Base-by-base conservation (phyloP, 2,797 vertebrate genomes). In the Parauchenoglanis punctatus region DNA sequence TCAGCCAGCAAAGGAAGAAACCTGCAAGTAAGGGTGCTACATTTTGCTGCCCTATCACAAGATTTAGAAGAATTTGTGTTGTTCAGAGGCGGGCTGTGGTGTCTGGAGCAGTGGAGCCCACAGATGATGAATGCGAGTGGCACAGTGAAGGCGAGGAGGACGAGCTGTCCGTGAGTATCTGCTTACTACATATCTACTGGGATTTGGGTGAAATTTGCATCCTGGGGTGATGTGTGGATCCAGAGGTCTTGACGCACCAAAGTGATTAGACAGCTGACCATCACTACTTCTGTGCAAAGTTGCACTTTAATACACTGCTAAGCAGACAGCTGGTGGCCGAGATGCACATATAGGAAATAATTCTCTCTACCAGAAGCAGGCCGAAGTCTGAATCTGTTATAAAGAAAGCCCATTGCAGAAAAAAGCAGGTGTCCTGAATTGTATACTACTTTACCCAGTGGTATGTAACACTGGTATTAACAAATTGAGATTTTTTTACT, bases 101-200 rank as follows among this genome's bases (percentile, higher is more conserved):
- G 91, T 96, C 94, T 12, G 98, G 97, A 2, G 93, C 95, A 2
- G 95, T 96, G 68, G 98, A 99, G 90, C 98, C 98, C 44, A 98
- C 98, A 91, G 98, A 99, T 12, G 97, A 96, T 10, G 98, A 99
- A 75, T 97, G 98, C 1, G 98, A 98, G 54, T 99, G 98, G 98
- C 97, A 97, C 86, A 98, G 97, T 89, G 98, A 99, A 87, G 93
- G 94, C 7, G 99, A 99, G 44, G 98, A 99, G 59, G 98, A 98
- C 23, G 97, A 97, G 61, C 88, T 99, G 85, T 96, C 97, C 83
- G 99, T 99, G 93, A 98, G 97, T 97, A 65, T 28, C 86, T 15
- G 25, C 7, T 76, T 54, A 54, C 25, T n/a, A 17, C 46, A 76
- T 28, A n/a, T 54, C 23, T 80, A 5, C 31, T 82, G 40, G 25